Conservation (phyloP, 1,140 invertebrate species). For the Penaeus chinensis region DNA sequence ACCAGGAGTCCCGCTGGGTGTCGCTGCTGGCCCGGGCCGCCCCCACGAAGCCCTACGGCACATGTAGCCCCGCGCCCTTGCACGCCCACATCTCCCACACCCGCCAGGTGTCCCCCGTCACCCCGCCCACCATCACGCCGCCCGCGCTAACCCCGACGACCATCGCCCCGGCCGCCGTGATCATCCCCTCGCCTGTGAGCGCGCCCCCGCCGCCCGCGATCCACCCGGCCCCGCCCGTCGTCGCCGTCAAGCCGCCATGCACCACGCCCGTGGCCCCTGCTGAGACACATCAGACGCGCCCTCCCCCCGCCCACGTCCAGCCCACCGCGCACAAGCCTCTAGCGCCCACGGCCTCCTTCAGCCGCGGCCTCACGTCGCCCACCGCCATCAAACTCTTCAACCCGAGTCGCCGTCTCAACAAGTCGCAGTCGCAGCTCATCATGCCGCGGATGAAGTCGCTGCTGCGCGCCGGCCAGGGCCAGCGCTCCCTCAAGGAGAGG, state of each 20-base stretch:
- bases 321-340: slow-evolving; percentile 15
- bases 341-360: slow-evolving; percentile 42
- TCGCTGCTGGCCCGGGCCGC: slow-evolving; percentile 42
- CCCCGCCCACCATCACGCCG: neutral
- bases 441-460: slow-evolving; percentile 57
- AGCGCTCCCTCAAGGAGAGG: slow-evolving; percentile 30
- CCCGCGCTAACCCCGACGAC: no score
- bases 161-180: neutral
- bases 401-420: slow-evolving; percentile 44
- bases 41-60: slow-evolving; percentile 38
- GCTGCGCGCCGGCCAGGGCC: slow-evolving; percentile 35
- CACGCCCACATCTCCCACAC: neutral
- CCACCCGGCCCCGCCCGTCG: slow-evolving; percentile 1
- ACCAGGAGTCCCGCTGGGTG: slow-evolving; percentile 49
- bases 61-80: slow-evolving; percentile 33
- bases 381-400: slow-evolving; percentile 57
- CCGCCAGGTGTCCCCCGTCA: neutral
- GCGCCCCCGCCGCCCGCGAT: neutral
- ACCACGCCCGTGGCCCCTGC: neutral
- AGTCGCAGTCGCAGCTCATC: slow-evolving; percentile 55
- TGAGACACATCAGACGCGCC: neutral
- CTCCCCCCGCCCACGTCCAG: neutral
- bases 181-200: neutral
- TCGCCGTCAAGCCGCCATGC: neutral
- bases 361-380: slow-evolving; percentile 40